A percentile compares a stretch with the other conserved stretches of the same genome.
These are phyloP conservation scores for Chloropsis hardwickii DNA, from an alignment of 2,113 vertebrate genomes.

Conservation along the genomic window DNA sequence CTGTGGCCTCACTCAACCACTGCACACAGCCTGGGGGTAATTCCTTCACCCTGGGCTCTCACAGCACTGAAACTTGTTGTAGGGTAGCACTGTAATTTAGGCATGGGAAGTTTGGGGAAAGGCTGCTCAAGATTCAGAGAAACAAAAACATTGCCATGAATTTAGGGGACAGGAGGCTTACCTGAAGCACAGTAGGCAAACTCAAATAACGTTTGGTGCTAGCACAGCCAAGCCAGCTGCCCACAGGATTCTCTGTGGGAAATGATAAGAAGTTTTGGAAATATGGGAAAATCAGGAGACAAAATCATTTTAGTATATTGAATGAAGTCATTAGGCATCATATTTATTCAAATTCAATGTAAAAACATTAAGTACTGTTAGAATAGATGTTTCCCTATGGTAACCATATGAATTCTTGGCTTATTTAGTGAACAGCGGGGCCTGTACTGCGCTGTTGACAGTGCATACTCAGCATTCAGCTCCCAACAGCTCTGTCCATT, in stretches of 20 bases:
- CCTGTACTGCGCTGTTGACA: not conserved
- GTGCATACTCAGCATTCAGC: rapidly evolving
- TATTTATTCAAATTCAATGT: not conserved
- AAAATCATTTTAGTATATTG: not conserved
- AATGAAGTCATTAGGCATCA: not conserved
- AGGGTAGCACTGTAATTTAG: not conserved
- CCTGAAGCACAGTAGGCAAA: not conserved
- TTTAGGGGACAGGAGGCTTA: not conserved
- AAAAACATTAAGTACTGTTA: not conserved
- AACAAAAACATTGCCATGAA: not conserved
- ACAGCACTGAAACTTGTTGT: not conserved
- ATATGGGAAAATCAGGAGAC: not conserved
- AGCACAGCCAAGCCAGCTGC: not conserved
- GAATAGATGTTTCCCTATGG: not conserved
- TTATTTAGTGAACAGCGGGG: not conserved
- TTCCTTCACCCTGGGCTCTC: not conserved
- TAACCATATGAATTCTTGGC: not conserved
- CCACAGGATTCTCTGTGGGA: not conserved
- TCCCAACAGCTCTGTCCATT: not conserved
- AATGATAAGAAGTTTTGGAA: not conserved
- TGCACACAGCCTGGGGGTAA: not conserved
- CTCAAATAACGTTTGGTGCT: not conserved
- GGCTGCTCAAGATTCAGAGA: not conserved
- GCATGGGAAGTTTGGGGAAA: not conserved
- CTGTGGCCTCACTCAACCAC: not conserved